Evolutionary conservation across 2,113 vertebrate species (phyloP), one percentile per base, ranked within the genome.

Genomic region (Nicator chloris): DNA sequence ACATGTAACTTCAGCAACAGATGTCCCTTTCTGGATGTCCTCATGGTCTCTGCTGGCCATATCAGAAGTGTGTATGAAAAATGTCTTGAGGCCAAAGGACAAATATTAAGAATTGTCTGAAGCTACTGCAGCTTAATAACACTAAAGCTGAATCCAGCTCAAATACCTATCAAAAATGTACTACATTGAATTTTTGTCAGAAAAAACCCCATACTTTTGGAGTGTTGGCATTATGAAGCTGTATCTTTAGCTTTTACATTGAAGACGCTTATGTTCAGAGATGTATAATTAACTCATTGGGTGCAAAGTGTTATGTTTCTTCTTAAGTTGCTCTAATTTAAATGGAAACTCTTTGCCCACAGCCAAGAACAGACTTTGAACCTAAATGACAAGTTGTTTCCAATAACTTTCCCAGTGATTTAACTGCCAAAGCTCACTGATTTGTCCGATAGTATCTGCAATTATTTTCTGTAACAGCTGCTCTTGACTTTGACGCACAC

Each of bases 311-410:
- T 40, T 92, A 33, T 72, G 90, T 85, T 94, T 96, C 70, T 70
- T 79, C 87, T 76, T 92, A 96, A 92, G 90, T 65, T 93, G 79
- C 47, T 90, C 47, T 93, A 94, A 95, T 96, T 94, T 96, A 97
- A 96, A 90, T 77, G 73, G 90, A 93, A 95, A 95, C 21, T 3
- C 54, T 92, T 96, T 93, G 71, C 91, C 90, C 59, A 76, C 49
- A 96, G 86, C 96, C 86, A 94, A 73, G 70, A 96, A 84, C 57
- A 92, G 88, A 96, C 80, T 90, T 92, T 95, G 93, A 97, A 92
- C 83, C 86, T 96, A 96, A 95, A 97, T 96, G 95, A 93, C 94
- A 94, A 91, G 79, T 95, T 96, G 75, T 54, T 81, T 95, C 82
- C 82, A 96, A 92, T 88, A 88, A 92, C 68, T 94, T 95, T 95